Conservation (phyloP, 2,113 vertebrate species). For the Mustela nigripes region DNA sequence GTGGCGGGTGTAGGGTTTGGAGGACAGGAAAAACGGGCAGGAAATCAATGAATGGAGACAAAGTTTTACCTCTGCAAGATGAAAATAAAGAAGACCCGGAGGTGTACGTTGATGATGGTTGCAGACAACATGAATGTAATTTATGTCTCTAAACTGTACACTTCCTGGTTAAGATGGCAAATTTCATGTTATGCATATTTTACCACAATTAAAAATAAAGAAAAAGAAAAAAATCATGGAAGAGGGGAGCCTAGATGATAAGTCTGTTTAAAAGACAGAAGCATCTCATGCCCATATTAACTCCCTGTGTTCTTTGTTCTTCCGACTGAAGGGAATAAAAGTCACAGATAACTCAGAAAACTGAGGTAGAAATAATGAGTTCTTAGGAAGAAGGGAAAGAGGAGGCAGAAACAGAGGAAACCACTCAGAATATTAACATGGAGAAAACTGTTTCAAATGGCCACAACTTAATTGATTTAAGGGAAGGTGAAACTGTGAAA, state of each 20-base stretch:
- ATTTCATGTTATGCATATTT: background rate
- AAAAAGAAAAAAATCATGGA: background rate
- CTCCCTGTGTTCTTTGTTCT: background rate
- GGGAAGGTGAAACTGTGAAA: background rate
- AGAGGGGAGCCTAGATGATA: background rate
- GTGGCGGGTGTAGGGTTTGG: background rate
- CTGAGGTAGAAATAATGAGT: background rate
- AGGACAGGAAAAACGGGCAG: background rate
- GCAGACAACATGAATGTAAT: background rate
- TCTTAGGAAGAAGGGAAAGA: background rate
- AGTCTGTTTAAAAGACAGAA: background rate
- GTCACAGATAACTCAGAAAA: background rate
- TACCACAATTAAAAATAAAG: background rate
- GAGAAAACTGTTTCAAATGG: background rate
- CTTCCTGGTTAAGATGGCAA: background rate
- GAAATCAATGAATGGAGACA: background rate
- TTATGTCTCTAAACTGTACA: too few relatives aligned
- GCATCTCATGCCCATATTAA: too few relatives aligned
- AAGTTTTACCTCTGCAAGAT: background rate
- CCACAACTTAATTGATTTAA: background rate
- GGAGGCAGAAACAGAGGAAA: background rate
- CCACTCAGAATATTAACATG: background rate
- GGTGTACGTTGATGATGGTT: background rate
- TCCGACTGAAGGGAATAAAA: background rate
- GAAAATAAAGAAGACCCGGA: background rate